These are phyloP conservation scores for Nomada ferruginata DNA, from an alignment of 2,888 invertebrate genomes.

Conservation along the genomic window DNA sequence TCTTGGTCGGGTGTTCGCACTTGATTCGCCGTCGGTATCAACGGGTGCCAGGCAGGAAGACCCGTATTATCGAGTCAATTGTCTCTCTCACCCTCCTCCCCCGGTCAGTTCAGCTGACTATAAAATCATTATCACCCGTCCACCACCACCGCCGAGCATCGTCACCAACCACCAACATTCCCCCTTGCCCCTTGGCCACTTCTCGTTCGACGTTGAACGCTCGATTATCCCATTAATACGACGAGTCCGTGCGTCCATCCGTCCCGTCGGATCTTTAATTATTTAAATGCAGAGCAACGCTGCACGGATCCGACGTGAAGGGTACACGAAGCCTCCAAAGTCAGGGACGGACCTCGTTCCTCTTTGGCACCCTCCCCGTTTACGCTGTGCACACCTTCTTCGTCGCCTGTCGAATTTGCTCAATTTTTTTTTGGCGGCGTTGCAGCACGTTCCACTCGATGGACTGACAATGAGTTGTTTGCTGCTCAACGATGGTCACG, in stretches of 20 bases:
- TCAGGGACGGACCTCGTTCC: constrained; percentile 62
- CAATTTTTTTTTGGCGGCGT: neutral
- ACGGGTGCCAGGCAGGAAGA: constrained; percentile 84
- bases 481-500: neutral
- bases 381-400: neutral
- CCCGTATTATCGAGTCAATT: constrained; percentile 83
- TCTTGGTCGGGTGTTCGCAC: constrained; percentile 76
- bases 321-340: constrained; percentile 63
- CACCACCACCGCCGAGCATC: constrained; percentile 60
- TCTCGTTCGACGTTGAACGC: constrained; percentile 75
- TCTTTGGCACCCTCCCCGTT: constrained; percentile 15
- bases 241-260: constrained; percentile 77
- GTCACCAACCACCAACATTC: constrained; percentile 54
- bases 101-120: constrained; percentile 78
- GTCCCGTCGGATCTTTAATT: constrained; percentile 81
- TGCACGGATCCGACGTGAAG: constrained; percentile 55
- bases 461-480: neutral
- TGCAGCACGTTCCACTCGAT: neutral
- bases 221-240: constrained; percentile 83
- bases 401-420: neutral
- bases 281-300: constrained; percentile 78
- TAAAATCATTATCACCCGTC: constrained; percentile 83
- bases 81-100: constrained; percentile 82
- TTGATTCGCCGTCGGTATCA: constrained; percentile 83
- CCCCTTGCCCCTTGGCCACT: constrained; percentile 43